Evolutionary conservation across 2,113 vertebrate genomes (phyloP).

Genomic region (Mixornis gularis): DNA sequence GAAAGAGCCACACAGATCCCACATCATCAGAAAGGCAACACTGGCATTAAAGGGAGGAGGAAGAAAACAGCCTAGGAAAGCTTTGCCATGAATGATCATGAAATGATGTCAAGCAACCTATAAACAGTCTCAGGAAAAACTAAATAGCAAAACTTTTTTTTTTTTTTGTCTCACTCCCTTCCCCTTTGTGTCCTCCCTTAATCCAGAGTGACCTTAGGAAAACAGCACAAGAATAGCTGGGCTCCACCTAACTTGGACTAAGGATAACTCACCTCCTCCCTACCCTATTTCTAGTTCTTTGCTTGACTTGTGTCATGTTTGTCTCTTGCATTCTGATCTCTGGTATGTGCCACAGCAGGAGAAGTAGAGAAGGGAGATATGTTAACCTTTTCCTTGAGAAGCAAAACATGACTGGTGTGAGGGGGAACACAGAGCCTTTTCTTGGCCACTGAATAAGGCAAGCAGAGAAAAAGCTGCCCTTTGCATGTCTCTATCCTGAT

Average conservation of each 20-base stretch:
- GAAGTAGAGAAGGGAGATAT: background rate
- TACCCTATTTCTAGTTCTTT: background rate
- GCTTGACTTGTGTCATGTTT: background rate
- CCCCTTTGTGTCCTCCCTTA: background rate
- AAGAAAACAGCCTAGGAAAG: background rate
- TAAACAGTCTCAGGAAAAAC: background rate
- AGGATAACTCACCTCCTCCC: background rate
- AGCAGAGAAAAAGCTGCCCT: background rate
- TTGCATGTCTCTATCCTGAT: background rate
- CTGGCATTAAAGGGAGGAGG: background rate
- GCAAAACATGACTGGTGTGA: background rate
- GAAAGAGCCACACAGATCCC: background rate
- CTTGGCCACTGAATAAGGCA: background rate
- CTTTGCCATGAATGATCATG: background rate
- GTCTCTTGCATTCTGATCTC: background rate
- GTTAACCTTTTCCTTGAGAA: background rate
- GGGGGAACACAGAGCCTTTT: background rate
- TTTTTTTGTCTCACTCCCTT: background rate
- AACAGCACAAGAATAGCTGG: background rate
- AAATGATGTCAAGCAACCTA: background rate
- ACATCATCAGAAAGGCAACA: background rate
- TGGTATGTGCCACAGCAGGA: background rate
- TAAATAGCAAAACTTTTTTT: background rate
- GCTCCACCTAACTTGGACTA: background rate
- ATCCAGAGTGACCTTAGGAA: background rate